These are phyloP conservation scores for Archilochus colubris DNA, from an alignment of 2,113 vertebrate species.

Conservation along the genomic window DNA sequence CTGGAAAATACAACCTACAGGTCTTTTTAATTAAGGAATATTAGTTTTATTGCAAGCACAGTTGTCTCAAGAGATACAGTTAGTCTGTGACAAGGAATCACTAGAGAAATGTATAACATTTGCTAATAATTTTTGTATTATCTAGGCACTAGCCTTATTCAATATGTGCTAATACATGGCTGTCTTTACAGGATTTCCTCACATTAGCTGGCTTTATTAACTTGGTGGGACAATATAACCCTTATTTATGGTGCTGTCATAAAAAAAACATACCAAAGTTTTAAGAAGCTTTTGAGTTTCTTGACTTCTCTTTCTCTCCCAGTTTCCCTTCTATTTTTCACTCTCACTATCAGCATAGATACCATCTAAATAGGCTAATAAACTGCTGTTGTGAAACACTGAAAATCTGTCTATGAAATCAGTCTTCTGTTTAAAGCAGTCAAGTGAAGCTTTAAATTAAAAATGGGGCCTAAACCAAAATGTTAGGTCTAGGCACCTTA, in stretches of 20 bases:
- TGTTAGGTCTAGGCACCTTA: neutral
- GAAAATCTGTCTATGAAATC: conserved; percentile 7
- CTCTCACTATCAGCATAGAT: conserved; percentile 27
- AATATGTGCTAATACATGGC: neutral
- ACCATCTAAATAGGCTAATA: conserved; percentile 48
- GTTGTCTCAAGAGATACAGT: neutral
- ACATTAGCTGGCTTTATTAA: neutral
- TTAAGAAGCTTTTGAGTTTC: neutral
- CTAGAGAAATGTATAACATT: neutral
- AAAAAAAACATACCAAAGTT: neutral
- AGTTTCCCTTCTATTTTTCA: conserved; percentile 20
- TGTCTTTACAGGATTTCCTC: neutral
- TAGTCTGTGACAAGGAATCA: neutral
- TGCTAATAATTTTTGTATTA: neutral
- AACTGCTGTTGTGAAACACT: conserved; percentile 26
- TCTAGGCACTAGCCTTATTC: neutral
- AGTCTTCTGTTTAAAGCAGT: conserved; percentile 24
- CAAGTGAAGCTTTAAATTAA: conserved; percentile 28
- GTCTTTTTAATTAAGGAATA: neutral
- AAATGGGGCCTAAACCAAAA: conserved; percentile 15
- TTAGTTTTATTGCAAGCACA: neutral
- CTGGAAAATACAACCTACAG: neutral
- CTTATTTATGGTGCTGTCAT: neutral
- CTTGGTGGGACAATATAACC: neutral
- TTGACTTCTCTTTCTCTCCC: neutral